Evolutionary conservation across 2,888 invertebrate species (phyloP).

Genomic region (Sinodicranocentrus sp.): DNA sequence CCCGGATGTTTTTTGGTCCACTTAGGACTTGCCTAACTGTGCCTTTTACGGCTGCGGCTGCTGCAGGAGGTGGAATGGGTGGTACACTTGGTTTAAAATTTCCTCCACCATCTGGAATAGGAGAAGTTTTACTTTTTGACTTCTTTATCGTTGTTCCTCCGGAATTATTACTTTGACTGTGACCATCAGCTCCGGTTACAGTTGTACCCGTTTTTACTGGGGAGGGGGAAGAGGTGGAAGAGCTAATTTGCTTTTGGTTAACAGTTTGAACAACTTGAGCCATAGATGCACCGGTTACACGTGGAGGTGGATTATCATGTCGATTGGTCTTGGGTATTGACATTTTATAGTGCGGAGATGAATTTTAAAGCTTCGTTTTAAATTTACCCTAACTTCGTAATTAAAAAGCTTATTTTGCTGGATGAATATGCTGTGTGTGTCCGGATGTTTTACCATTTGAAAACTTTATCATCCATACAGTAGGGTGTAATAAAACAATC

Average conservation of each 20-base stretch:
- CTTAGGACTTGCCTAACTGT: not conserved
- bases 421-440: too few species aligned
- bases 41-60: slow-evolving; percentile 31
- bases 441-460: too few species aligned
- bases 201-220: slow-evolving; percentile 30
- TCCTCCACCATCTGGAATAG: not conserved
- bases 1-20: slow-evolving; percentile 22
- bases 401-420: too few species aligned
- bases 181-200: slow-evolving; percentile 24
- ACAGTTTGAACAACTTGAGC: too few species aligned
- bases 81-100: slow-evolving; percentile 5
- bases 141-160: slow-evolving; percentile 40
- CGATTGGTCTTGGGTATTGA: too few species aligned
- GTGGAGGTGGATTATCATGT: too few species aligned
- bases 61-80: not conserved
- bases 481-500: too few species aligned
- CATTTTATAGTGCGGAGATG: too few species aligned
- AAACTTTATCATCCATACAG: too few species aligned
- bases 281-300: too few species aligned
- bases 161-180: slow-evolving; percentile 1
- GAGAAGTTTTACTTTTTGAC: slow-evolving; percentile 38
- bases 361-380: too few species aligned
- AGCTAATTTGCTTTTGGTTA: not conserved
- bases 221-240: not conserved
- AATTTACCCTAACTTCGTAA: too few species aligned